Conservation (phyloP, 2,113 vertebrate genomes). For the Sclerurus mexicanus region DNA sequence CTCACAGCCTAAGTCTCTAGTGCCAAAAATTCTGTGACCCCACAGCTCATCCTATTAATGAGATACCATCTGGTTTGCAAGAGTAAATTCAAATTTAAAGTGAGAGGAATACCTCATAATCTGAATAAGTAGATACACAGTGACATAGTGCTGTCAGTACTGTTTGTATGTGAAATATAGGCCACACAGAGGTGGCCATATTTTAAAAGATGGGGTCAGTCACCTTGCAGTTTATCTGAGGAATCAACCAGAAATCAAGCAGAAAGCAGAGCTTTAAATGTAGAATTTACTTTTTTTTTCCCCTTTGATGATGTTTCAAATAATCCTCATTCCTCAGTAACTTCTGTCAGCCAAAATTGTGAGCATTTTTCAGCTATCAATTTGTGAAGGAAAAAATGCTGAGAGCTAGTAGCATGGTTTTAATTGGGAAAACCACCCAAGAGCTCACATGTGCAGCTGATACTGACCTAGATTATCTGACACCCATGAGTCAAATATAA, state of each 20-base stretch:
- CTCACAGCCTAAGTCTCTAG: neutral
- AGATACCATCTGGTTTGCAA: slow-evolving; percentile 20
- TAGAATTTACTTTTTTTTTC: neutral
- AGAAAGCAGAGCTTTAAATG: neutral
- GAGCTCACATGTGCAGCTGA: neutral
- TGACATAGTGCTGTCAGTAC: neutral
- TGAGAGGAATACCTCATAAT: neutral
- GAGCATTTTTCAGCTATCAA: slow-evolving; percentile 41
- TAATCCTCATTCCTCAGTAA: slow-evolving; percentile 32
- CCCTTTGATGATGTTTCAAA: neutral
- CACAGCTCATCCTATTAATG: neutral
- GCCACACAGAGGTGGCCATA: neutral
- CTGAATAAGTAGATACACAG: neutral
- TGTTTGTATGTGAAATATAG: neutral
- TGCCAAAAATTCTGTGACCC: slow-evolving; percentile 39
- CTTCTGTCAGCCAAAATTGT: neutral
- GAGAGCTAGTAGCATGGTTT: slow-evolving; percentile 7
- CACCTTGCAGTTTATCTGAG: neutral
- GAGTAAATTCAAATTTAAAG: neutral
- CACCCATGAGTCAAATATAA: neutral
- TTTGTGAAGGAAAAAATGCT: slow-evolving; percentile 21
- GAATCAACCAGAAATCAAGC: neutral
- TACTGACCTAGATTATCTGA: slow-evolving; percentile 39
- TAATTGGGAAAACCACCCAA: slow-evolving; percentile 58
- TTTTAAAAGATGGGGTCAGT: neutral